Percentiles rank a stretch among this genome's conserved stretches.
phyloP scores from a whole-genome alignment of 2,797 vertebrate genomes.

The Petrocephalus schoutedeni region DNA sequence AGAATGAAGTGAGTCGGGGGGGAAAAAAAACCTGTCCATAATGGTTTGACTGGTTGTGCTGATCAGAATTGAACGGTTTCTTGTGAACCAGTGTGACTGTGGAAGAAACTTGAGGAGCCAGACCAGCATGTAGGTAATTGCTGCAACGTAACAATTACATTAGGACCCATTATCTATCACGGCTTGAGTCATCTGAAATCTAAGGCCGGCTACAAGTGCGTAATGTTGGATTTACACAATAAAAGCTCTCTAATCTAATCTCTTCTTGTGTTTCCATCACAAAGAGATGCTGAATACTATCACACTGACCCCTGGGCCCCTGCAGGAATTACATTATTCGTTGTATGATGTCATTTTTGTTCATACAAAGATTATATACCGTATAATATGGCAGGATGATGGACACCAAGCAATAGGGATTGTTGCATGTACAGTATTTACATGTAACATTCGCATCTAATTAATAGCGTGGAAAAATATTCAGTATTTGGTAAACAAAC shows the following conservation, averaged over 20 bases:
- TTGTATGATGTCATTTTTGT: neutral
- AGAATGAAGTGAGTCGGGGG: neutral
- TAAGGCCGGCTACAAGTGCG: constrained; percentile 14
- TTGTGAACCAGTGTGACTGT: constrained; percentile 42
- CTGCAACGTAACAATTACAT: constrained; percentile 46
- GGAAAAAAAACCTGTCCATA: neutral
- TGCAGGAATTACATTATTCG: neutral
- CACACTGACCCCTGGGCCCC: neutral
- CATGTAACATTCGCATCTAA: neutral
- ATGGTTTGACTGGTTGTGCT: constrained; percentile 30
- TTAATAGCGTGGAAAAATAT: neutral
- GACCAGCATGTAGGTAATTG: constrained; percentile 32
- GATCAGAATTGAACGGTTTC: constrained; percentile 40
- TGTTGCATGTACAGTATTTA: neutral
- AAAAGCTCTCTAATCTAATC: neutral
- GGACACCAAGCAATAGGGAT: too few species aligned
- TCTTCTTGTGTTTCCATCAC: neutral
- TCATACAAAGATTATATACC: neutral
- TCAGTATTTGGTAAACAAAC: neutral
- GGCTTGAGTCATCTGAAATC: constrained; percentile 38
- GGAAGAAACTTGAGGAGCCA: constrained; percentile 41
- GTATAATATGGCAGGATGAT: neutral
- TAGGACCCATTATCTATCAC: constrained; percentile 36
- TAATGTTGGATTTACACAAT: neutral
- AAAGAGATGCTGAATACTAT: neutral